Evolutionary conservation across 2,113 vertebrate genomes (phyloP).

Genomic region (Pterocles burchelli): DNA sequence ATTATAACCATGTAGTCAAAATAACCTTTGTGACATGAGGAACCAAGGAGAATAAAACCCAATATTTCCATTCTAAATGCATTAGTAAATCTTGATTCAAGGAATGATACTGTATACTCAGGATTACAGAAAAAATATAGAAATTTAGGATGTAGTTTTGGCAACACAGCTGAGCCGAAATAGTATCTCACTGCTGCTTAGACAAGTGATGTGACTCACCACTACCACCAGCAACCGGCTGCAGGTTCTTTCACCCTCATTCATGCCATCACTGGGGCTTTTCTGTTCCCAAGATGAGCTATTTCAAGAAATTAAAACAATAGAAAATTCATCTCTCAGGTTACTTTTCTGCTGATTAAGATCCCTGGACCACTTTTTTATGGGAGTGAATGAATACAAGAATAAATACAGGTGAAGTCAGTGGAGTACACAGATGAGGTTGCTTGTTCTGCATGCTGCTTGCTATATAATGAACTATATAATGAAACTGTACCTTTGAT

Average conservation of each 20-base stretch:
- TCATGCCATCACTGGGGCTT: not conserved
- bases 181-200: not conserved
- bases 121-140: not conserved
- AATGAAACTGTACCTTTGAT: not conserved
- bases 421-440: not conserved
- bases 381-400: not conserved
- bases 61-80: not conserved
- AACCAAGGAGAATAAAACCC: not conserved
- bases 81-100: not conserved
- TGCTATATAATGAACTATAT: not conserved
- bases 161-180: not conserved
- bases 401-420: not conserved
- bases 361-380: not conserved
- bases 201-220: not conserved
- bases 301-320: not conserved
- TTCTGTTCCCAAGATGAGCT: not conserved
- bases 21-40: not conserved
- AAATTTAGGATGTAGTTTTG: not conserved
- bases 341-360: not conserved
- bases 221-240: not conserved
- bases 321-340: not conserved
- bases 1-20: not conserved
- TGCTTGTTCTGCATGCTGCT: not conserved
- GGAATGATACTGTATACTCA: not conserved
- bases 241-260: not conserved